phyloP scores from a whole-genome alignment of 2,888 invertebrate genomes.

The Argyresthia albistria region DNA sequence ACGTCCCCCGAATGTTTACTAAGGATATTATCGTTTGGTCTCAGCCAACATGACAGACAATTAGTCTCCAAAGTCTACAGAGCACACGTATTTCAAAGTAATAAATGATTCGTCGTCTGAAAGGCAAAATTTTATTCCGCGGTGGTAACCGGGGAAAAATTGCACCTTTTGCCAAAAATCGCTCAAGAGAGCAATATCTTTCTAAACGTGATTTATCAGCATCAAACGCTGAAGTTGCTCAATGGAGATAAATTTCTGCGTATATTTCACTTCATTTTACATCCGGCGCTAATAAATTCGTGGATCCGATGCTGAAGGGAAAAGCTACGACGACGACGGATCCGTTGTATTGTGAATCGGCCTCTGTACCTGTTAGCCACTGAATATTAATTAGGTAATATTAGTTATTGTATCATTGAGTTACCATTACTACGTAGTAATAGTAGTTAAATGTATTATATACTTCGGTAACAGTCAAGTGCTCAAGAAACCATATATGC shows the following conservation, averaged over 20 bases:
- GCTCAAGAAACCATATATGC: too few species aligned
- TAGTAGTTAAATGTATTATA: too few species aligned
- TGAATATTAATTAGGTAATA: too few species aligned
- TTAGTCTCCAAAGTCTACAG: not conserved
- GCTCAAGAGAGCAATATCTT: conserved; percentile 17
- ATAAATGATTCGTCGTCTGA: not conserved
- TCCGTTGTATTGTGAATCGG: too few species aligned
- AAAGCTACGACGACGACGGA: not conserved
- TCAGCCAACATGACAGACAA: not conserved
- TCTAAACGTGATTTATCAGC: conserved; percentile 35
- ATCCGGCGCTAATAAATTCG: conserved; percentile 10
- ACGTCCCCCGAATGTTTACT: not conserved
- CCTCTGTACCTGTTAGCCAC: too few species aligned
- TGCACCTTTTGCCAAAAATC: conserved; percentile 17
- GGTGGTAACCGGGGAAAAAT: conserved; percentile 18
- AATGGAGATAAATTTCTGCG: conserved; percentile 42
- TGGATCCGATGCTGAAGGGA: not conserved
- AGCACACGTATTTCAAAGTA: not conserved
- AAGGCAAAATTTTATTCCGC: conserved; percentile 9
- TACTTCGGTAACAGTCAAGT: too few species aligned
- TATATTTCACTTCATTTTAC: conserved; percentile 36
- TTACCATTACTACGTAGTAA: too few species aligned
- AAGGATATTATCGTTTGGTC: not conserved
- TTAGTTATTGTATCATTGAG: too few species aligned
- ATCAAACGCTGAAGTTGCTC: conserved; percentile 31